These are phyloP conservation scores for Propithecus deckenii DNA, from an alignment of 2,797 vertebrate species.

Conservation along the genomic window DNA sequence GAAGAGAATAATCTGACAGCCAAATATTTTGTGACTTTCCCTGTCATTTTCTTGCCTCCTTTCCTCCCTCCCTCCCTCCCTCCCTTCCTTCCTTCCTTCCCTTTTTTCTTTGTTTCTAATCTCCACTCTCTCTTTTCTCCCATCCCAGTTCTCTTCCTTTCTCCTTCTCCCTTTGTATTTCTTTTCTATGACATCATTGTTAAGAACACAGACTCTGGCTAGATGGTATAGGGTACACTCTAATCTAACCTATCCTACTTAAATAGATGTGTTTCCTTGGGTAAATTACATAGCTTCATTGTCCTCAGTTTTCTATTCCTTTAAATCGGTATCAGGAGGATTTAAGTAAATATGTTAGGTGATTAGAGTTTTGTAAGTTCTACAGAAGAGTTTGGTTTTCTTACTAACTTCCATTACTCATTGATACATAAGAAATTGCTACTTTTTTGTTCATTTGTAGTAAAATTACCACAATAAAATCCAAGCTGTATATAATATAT, in stretches of 20 bases:
- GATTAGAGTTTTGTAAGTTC: not conserved
- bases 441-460: not conserved
- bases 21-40: not conserved
- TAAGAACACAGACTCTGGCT: not conserved
- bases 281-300: not conserved
- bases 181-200: not conserved
- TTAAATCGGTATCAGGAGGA: not conserved
- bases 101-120: not conserved
- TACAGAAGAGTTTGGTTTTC: not conserved
- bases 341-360: not conserved
- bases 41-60: not conserved
- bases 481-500: not conserved
- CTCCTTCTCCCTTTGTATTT: not conserved
- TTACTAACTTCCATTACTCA: not conserved
- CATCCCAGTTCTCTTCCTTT: not conserved
- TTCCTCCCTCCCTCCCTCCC: not conserved
- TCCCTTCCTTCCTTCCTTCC: too few species aligned
- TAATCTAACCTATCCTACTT: not conserved
- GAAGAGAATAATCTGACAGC: not conserved
- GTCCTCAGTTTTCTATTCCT: not conserved
- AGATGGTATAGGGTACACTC: not conserved
- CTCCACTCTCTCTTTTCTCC: not conserved
- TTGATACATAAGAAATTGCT: not conserved
- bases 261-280: not conserved
- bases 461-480: not conserved